These are phyloP conservation scores for Heliconius eleuchia DNA, from an alignment of 1,140 invertebrate genomes.

Conservation along the genomic window DNA sequence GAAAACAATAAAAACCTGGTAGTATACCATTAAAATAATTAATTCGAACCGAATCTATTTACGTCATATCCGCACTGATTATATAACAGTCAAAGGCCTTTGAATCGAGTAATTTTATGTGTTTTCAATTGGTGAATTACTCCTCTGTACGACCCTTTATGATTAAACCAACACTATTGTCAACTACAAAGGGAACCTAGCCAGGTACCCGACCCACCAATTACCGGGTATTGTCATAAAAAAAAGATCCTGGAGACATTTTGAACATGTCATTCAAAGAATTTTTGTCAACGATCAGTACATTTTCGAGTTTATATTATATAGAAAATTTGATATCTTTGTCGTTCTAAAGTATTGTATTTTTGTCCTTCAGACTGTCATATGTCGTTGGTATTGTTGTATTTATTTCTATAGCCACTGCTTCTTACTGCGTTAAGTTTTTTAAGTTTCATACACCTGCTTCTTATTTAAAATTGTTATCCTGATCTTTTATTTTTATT, in stretches of 20 bases:
- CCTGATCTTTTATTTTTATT: conserved; percentile 16
- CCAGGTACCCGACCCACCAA: conserved; percentile 81
- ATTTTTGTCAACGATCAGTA: conserved; percentile 32
- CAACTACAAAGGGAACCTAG: conserved; percentile 63
- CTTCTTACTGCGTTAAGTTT: conserved; percentile 56
- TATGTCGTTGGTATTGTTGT: conserved; percentile 76
- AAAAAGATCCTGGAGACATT: conserved; percentile 73
- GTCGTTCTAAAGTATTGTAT: conserved; percentile 68
- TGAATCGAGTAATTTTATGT: conserved; percentile 31
- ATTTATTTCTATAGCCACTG: conserved; percentile 63
- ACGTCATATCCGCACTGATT: conserved; percentile 13
- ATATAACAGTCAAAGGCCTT: conserved; percentile 18
- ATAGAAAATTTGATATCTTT: conserved; percentile 38
- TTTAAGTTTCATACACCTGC: conserved; percentile 68
- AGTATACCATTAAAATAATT: conserved; percentile 1
- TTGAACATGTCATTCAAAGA: conserved; percentile 75
- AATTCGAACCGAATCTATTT: not conserved
- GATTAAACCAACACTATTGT: conserved; percentile 67
- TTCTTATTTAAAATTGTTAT: not conserved
- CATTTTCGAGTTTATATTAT: conserved; percentile 45
- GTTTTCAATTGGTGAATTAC: conserved; percentile 53
- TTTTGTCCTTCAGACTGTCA: conserved; percentile 74
- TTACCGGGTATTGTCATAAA: conserved; percentile 77
- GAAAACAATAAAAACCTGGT: not conserved
- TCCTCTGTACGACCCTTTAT: conserved; percentile 64